A percentile compares a stretch with the other conserved stretches of the same genome.
phyloP scores from a whole-genome alignment of 2,888 invertebrate genomes.

The Tenthredo livida region DNA sequence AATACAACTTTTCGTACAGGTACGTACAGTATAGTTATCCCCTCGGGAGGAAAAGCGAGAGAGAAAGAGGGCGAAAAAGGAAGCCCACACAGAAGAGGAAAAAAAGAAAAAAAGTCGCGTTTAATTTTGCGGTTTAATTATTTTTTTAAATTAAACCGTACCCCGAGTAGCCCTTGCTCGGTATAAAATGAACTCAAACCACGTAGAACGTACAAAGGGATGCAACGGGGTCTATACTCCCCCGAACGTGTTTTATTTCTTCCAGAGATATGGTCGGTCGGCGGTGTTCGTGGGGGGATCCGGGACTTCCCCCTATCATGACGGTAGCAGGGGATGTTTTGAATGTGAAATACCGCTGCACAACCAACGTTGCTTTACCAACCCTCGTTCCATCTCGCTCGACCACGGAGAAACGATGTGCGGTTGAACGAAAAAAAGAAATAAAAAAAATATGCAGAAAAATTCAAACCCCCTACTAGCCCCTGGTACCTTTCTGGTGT shows the following conservation, averaged over 20 bases:
- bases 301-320: neutral
- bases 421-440: conserved; percentile 60
- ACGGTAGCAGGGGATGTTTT: conserved; percentile 59
- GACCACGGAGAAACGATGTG: conserved; percentile 58
- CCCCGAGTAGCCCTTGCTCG: conserved; percentile 37
- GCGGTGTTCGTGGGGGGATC: conserved; percentile 12
- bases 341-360: conserved; percentile 70
- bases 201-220: conserved; percentile 37
- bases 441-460: conserved; percentile 65
- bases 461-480: conserved; percentile 72
- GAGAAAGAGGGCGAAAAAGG: neutral
- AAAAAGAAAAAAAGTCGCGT: conserved; percentile 56
- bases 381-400: conserved; percentile 59
- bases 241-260: conserved; percentile 52
- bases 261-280: conserved; percentile 45
- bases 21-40: neutral
- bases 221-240: neutral
- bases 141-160: conserved; percentile 75
- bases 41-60: neutral
- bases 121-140: conserved; percentile 76
- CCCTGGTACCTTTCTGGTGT: conserved; percentile 61
- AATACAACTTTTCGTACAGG: neutral
- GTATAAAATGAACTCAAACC: conserved; percentile 14
- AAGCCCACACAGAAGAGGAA: conserved; percentile 50
- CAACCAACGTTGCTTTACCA: conserved; percentile 49